Base-by-base conservation (phyloP, 1,140 invertebrate species). In the Pantala flavescens region DNA sequence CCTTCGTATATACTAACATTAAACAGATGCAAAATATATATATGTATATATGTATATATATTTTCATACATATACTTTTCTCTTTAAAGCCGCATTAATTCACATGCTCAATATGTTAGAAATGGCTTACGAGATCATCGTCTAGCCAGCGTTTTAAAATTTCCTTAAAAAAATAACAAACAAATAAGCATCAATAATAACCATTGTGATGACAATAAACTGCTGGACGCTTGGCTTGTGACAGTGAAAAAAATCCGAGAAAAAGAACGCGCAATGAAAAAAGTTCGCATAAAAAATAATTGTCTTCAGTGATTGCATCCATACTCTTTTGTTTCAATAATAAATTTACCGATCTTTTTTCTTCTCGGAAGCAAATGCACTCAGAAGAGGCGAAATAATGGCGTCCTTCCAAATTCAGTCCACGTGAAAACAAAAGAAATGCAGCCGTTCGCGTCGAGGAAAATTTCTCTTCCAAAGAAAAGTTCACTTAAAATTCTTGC, bases 231-330 rank as follows among this genome's bases (percentile, higher is more conserved):
- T 7, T 63, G 49, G 49, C 49, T 3, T 7, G 14, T 14, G 49
- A 63, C 49, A 63, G 49, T 63, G 49, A 63, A 63, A 7, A 12
- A 63, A 63, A 63, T 63, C 14, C n/a, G 14, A 19, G n/a, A 63
- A 63, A 21, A 63, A 63, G 49, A 63, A 63, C 49, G 49, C 49
- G 49, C 12, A 63, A 63, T 12, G n/a, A 19, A 63, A 63, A 63
- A 63, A 63, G 49, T 16, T 63, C 49, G 12, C 49, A 63, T 63
- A 63, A 63, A 63, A 63, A 63, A 63, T 63, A 63, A 63, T 63
- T 63, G 49, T 63, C n/a, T 14, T 63, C 49, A 63, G n/a, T 19
- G 49, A 1, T 63, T 12, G 14, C n/a, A 21, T 63, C 3, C 49
- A 63, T 3, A 14, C 16, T 63, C 12, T 21, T 63, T 63, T 5